Evolutionary conservation across 1,140 invertebrate genomes (phyloP).

Genomic region (Tetragonula clypearis): DNA sequence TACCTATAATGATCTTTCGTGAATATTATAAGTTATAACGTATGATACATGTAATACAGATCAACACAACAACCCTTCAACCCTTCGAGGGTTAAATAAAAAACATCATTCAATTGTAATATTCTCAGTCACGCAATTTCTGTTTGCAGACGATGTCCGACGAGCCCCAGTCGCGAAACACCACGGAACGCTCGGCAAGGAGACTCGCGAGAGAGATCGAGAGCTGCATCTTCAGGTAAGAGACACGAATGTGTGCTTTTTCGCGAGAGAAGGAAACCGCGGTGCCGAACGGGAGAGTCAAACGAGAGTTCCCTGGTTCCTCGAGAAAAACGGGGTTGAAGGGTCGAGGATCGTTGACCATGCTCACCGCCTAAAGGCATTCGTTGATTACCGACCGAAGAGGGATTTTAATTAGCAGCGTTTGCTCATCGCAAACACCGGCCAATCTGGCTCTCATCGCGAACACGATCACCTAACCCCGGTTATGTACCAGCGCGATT

Average conservation of each 20-base stretch:
- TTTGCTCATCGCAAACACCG: slow-evolving; percentile 79
- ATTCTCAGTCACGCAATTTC: not conserved
- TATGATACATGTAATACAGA: too few species aligned
- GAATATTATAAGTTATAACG: too few species aligned
- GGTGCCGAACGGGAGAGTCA: slow-evolving; percentile 21
- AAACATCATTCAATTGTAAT: not conserved
- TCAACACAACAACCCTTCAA: too few species aligned
- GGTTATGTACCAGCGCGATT: slow-evolving; percentile 11
- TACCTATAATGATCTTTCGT: too few species aligned
- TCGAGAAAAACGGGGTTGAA: slow-evolving; percentile 60
- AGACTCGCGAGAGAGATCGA: slow-evolving; percentile 59
- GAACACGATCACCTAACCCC: not conserved
- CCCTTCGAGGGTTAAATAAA: not conserved
- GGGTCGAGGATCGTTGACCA: slow-evolving; percentile 72
- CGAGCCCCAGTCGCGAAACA: not conserved
- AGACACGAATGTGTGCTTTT: not conserved
- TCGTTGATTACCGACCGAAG: slow-evolving; percentile 77
- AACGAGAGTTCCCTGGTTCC: slow-evolving; percentile 24
- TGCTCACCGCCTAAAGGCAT: slow-evolving; percentile 76
- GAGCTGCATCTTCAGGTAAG: slow-evolving; percentile 61
- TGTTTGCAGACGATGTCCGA: slow-evolving; percentile 51
- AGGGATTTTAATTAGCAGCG: slow-evolving; percentile 81
- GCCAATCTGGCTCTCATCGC: slow-evolving; percentile 63
- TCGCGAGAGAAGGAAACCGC: not conserved
- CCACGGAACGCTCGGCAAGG: slow-evolving; percentile 41